These are phyloP conservation scores for Decapterus maruadsi DNA, from an alignment of 2,797 vertebrate species.

Conservation along the genomic window DNA sequence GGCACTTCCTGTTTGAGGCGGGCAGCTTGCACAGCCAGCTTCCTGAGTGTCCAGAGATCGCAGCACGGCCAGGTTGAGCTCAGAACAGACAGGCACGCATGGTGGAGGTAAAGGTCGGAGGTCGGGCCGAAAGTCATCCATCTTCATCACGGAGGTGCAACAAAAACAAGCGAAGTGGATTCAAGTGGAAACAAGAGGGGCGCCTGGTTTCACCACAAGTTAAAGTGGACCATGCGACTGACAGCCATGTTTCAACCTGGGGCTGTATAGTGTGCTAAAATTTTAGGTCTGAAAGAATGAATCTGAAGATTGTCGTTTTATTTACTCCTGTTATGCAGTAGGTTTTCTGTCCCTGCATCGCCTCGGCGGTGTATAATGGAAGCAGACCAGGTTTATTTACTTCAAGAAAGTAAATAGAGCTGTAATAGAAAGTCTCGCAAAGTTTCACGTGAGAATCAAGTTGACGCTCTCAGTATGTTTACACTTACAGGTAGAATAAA, in stretches of 20 bases:
- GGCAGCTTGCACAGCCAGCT: conserved; percentile 35
- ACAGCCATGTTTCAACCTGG: conserved; percentile 2
- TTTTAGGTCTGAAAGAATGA: too few relatives aligned
- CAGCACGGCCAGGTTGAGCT: conserved; percentile 11
- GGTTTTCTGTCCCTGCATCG: too few relatives aligned
- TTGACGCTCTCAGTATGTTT: too few relatives aligned
- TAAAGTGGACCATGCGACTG: neutral
- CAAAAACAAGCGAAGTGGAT: conserved; percentile 27
- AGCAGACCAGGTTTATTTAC: too few relatives aligned
- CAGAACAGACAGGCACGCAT: conserved; percentile 20
- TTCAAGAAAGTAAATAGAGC: too few relatives aligned
- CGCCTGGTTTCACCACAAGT: neutral
- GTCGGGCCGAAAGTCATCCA: neutral
- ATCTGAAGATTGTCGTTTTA: too few relatives aligned
- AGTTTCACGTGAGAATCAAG: too few relatives aligned
- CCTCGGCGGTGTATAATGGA: too few relatives aligned
- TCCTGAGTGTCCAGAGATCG: conserved; percentile 51
- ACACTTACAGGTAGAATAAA: too few relatives aligned
- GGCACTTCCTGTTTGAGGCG: conserved; percentile 62
- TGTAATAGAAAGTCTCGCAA: too few relatives aligned
- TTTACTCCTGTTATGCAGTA: too few relatives aligned
- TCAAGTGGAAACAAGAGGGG: conserved; percentile 10
- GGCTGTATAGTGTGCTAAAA: too few relatives aligned
- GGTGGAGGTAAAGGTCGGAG: neutral
- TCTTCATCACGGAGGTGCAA: conserved; percentile 1